phyloP scores from a whole-genome alignment of 1,140 invertebrate genomes.

The Megalonaias nervosa region DNA sequence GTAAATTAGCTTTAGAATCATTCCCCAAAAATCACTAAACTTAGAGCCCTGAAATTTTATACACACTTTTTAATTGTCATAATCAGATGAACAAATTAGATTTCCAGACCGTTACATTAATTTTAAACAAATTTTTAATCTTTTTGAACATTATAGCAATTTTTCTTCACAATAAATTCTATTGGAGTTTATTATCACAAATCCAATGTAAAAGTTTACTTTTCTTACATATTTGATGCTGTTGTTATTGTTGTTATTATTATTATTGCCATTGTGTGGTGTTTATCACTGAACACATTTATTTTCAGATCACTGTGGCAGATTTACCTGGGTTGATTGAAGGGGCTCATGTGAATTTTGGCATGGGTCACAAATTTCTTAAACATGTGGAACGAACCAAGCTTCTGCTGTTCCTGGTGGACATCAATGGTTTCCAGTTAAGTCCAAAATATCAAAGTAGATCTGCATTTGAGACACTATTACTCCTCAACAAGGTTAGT shows the following conservation, averaged over 20 bases:
- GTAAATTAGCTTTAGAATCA: no score
- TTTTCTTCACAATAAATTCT: background rate
- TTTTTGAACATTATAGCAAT: no score
- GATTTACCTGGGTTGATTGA: conserved; percentile 95
- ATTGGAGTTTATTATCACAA: background rate
- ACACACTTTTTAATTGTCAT: no score
- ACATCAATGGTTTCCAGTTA: conserved; percentile 82
- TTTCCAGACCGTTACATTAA: no score
- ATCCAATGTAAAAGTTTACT: background rate
- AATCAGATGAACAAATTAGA: no score
- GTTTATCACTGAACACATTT: background rate
- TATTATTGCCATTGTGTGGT: background rate
- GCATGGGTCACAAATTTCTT: conserved; percentile 93
- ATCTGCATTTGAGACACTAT: conserved; percentile 88
- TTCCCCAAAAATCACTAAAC: no score
- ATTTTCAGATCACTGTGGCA: conserved; percentile 78
- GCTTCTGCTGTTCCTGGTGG: conserved; percentile 88
- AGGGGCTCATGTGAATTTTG: conserved; percentile 91
- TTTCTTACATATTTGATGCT: background rate
- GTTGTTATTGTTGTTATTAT: no score
- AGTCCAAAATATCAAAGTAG: conserved; percentile 71
- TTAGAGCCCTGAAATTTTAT: no score
- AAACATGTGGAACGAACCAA: conserved; percentile 92
- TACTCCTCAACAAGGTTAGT: conserved; percentile 87
- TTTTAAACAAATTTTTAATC: no score